A percentile compares a stretch with the other conserved stretches of the same genome.
Conservation (phyloP, 1,140 invertebrate species). For the Aphelinus certus region DNA sequence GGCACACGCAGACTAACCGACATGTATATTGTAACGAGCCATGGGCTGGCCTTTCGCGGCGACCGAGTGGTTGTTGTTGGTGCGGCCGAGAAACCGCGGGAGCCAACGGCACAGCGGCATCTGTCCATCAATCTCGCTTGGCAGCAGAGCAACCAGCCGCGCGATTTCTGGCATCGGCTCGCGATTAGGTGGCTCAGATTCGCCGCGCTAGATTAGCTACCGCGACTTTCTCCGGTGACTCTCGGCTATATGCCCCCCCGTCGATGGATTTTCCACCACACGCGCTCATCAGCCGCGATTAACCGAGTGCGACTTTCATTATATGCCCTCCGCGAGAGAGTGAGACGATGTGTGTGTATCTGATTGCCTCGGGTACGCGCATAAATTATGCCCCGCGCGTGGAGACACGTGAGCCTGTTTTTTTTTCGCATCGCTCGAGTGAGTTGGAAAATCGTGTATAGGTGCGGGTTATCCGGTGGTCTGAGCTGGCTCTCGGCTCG, state of each 20-base stretch:
- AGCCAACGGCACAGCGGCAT: no score
- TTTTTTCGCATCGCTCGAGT: not conserved
- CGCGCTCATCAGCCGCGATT: constrained; percentile 8
- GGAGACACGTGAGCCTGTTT: not conserved
- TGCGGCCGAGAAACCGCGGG: no score
- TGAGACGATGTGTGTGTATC: not conserved
- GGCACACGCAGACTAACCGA: no score
- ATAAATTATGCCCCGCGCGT: constrained; percentile 15
- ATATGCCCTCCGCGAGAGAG: constrained; percentile 7
- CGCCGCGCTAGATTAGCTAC: constrained; percentile 37
- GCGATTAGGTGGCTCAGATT: constrained; percentile 41
- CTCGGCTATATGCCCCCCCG: not conserved
- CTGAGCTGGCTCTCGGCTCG: not conserved
- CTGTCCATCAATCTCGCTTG: no score
- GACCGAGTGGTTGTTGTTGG: no score
- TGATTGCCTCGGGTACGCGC: constrained; percentile 7
- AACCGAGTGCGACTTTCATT: constrained; percentile 21
- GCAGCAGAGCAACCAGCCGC: no score
- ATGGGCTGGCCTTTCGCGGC: no score
- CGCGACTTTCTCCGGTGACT: not conserved
- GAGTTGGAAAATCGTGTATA: constrained; percentile 19
- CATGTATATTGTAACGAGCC: no score
- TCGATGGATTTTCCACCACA: not conserved
- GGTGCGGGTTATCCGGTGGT: not conserved
- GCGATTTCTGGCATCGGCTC: not conserved